Evolutionary conservation across 2,797 vertebrate species (phyloP).

Genomic region (Hephaestus fuliginosus): DNA sequence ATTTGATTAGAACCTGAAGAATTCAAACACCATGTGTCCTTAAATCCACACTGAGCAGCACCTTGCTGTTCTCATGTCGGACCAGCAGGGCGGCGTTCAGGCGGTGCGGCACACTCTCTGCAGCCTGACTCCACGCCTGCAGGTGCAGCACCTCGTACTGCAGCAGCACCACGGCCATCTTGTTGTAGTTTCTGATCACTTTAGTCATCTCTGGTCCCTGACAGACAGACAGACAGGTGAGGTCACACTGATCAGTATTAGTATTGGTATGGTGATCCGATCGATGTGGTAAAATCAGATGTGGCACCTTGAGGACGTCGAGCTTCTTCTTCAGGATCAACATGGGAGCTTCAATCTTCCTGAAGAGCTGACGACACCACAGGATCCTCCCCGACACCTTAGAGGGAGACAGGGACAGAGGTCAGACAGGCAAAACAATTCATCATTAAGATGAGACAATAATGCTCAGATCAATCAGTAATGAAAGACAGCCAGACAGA

Average conservation of each 20-base stretch:
- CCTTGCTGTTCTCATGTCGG: slow-evolving; percentile 83
- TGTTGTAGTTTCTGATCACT: slow-evolving; percentile 86
- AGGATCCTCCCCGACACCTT: slow-evolving; percentile 88
- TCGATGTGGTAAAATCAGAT: background rate
- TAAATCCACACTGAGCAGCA: slow-evolving; percentile 41
- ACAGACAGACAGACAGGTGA: background rate
- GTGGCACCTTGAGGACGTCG: slow-evolving; percentile 83
- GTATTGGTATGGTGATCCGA: background rate
- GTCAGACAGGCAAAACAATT: background rate
- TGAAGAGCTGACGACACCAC: slow-evolving; percentile 89
- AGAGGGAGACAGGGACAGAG: slow-evolving; percentile 35
- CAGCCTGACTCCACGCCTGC: slow-evolving; percentile 83
- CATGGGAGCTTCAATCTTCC: slow-evolving; percentile 89
- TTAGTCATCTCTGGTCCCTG: slow-evolving; percentile 87
- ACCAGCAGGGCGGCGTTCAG: slow-evolving; percentile 84
- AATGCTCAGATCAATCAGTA: background rate
- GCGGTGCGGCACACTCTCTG: slow-evolving; percentile 73
- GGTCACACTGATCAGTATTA: background rate
- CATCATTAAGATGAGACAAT: background rate
- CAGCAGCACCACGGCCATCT: slow-evolving; percentile 84
- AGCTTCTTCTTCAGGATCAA: slow-evolving; percentile 86
- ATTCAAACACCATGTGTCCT: background rate
- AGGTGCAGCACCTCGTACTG: slow-evolving; percentile 88
- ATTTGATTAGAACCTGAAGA: no score
- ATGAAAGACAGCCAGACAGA: background rate